A percentile compares a stretch with the other conserved stretches of the same genome.
These are phyloP conservation scores for Esox niger DNA, from an alignment of 2,113 vertebrate species.

Conservation along the genomic window DNA sequence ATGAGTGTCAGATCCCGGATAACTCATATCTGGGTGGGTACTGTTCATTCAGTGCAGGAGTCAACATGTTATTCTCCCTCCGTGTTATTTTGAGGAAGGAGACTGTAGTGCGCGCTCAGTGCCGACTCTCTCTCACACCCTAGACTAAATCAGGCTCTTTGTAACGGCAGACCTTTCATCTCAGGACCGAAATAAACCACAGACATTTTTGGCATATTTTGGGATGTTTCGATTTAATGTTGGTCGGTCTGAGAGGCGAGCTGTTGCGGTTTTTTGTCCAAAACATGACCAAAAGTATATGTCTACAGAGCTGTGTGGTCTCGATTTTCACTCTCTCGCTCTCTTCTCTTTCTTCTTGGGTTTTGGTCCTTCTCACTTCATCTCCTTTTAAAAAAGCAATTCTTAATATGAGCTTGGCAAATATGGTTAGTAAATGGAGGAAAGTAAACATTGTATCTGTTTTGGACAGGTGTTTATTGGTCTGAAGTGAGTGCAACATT, in stretches of 20 bases:
- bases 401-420: slow-evolving; percentile 23
- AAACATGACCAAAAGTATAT: slow-evolving; percentile 67
- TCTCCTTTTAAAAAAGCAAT: neutral
- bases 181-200: slow-evolving; percentile 63
- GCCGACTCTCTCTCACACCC: slow-evolving; percentile 58
- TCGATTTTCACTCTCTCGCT: slow-evolving; percentile 21
- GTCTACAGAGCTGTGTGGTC: slow-evolving; percentile 43
- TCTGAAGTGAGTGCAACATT: neutral
- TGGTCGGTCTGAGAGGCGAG: slow-evolving; percentile 33
- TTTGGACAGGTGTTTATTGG: neutral
- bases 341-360: neutral
- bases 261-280: slow-evolving; percentile 64
- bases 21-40: neutral
- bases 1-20: no score
- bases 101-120: slow-evolving; percentile 67
- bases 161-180: slow-evolving; percentile 71
- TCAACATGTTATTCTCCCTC: slow-evolving; percentile 70
- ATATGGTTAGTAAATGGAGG: neutral
- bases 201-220: slow-evolving; percentile 70
- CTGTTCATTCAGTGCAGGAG: slow-evolving; percentile 11
- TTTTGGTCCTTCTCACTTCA: slow-evolving; percentile 44
- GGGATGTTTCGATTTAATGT: slow-evolving; percentile 47
- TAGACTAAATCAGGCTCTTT: slow-evolving; percentile 71
- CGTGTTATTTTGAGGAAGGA: slow-evolving; percentile 75
- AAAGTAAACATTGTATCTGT: neutral